Evolutionary conservation across 2,113 vertebrate genomes (phyloP), one percentile per base, ranked within the genome.

Genomic region (Forbesichthys agassizii): DNA sequence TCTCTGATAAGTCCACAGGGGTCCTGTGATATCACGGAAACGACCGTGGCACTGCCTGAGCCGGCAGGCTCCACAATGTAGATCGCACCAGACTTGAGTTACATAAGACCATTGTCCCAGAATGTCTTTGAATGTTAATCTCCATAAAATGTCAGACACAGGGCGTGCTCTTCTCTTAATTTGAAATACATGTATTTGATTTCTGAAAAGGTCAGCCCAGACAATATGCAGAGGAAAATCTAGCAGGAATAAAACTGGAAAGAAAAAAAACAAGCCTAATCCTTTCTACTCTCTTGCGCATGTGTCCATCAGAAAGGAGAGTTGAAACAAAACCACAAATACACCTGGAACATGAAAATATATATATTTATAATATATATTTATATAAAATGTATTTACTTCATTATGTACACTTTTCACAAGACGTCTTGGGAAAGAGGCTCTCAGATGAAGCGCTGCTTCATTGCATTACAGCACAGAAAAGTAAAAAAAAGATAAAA

Each of bases 321-420:
- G 92, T 90, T 92, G 91, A 90, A 86, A 75, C 91, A 88, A 78
- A 84, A 90, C 86, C 92, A 92, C 93, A 91, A 94, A 92, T 91
- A 91, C 90, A 93, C 87, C 91, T 91, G 77, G 91, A 88, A 94
- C 92, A 89, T 89, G 90, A 92, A 94, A 93, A 94, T 93, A 86
- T 90, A 86, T 90, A 90, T 88, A 90, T 80, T 83, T 88, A 89
- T 91, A 86, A 89, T 77, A 80, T 92, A 90, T 92, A 83, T 85
- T 84, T 83, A 92, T 92, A 92, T 90, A 92, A 90, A 91, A 89
- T 86, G 88, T 85, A 76, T 91, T 91, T 92, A 92, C 92, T 93
- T 93, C 93, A 89, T 75, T 98, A 98, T 98, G 92, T 96, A 98
- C 96, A 97, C 82, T 95, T 95, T 95, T 93, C 94, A 96, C 94